Base-by-base conservation (phyloP, 1,140 invertebrate genomes). In the Lordiphosa mommai region DNA sequence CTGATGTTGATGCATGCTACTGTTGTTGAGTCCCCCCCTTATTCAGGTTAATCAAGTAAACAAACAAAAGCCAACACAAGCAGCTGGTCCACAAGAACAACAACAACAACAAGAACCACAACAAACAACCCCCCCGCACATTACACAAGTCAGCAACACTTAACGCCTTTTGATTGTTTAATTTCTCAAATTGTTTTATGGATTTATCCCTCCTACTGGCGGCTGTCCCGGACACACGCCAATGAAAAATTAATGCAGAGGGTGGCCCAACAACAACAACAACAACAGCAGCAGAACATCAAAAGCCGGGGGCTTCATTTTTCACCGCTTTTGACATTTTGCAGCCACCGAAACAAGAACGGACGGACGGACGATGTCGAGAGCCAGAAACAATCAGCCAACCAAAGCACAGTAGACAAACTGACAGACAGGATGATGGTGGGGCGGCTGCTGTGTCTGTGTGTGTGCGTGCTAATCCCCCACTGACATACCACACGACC, bases 121-220 rank as follows among this genome's bases (percentile, higher is more conserved):
- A 7, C 12, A 40, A 52, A 23, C 29, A 40, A 20, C 49, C 50
- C 61, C 43, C 67, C 23, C 43, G 32, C 55, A 37, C 27, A 58
- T 17, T 51, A 43, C 36, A 68, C 64, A 73, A 80, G 74, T 80
- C 74, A 84, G 77, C 61, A 84, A 65, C 68, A 84, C 77, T 84
- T 84, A 84, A 84, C 77, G 77, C 72, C 79, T 84, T 77, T 84
- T 84, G 79, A 84, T 84, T 84, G 77, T 84, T 84, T 84, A 84
- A 84, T 84, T 85, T 84, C 77, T 84, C 72, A 84, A 84, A 84
- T 84, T 84, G 77, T 84, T 84, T 84, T 84, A 84, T 84, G 77
- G 79, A 84, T 84, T 84, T 84, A 84, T 84, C 72, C 52, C 66
- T 38, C 17, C 16, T 37, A 34, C 29, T n/a, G 46, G 34, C 40